Evolutionary conservation across 1,140 invertebrate genomes (phyloP), one percentile per base, ranked within the genome.

Genomic region (Monochamus saltuarius): DNA sequence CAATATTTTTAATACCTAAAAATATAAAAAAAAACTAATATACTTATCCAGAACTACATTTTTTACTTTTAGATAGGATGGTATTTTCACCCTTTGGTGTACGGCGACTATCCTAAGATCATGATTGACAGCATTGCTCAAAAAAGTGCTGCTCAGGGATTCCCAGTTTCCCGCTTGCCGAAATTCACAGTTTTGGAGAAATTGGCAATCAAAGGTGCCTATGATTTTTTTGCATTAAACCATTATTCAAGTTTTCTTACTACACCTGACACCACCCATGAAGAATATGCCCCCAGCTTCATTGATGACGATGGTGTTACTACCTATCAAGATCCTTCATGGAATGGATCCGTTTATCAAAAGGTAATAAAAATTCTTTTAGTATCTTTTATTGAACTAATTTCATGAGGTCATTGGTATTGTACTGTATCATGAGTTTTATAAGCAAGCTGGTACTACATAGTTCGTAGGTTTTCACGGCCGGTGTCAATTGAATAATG

Each of bases 91-190:
- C 56, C 65, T 14, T 9, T 49, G 38, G 82, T 84, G 1, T 74
- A 87, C 8, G 71, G 83, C 66, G 73, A 81, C 39, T 85, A 87
- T 72, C 80, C 84, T 0, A 64, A 75, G 11, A 76, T 89, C 1
- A 76, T 86, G 8, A 78, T 91, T 1, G 87, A 87, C 0, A 89
- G 90, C 80, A 91, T 90, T 71, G 89, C 89, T 17, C 81, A 73
- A 75, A 7, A 39, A 1, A 53, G 51, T 36, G 9, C 9, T 39
- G n/a, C 13, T 9, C 51, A 53, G 22, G 51, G 51, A 19, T 53
- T 53, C 29, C 36, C n/a, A 11, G 37, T 16, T 39, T 53, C 51
- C 10, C 36, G 51, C 17, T 22, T 53, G 9, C 51, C 51, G 16
- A 10, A n/a, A 2, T 40, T 53, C 37, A 40, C 2, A n/a, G 3